Base-by-base conservation (phyloP, 2,888 invertebrate genomes). In the Troides oblongomaculatus region DNA sequence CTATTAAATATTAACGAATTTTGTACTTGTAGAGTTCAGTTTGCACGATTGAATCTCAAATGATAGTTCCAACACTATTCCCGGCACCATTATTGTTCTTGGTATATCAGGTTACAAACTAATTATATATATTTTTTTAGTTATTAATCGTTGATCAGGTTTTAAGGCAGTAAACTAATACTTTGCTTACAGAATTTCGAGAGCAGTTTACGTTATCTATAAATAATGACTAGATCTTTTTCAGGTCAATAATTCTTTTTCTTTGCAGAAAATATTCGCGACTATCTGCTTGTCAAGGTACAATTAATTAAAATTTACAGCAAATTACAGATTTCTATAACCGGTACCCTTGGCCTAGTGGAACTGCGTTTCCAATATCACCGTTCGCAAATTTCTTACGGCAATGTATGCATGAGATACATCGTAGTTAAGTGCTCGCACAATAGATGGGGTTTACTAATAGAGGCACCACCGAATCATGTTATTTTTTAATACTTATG, bases 401-500 rank as follows among this genome's bases (percentile, higher is more conserved):
- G 66, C 60, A 66, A 53, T 53, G 46, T 60, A 66, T 66, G 60
- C 66, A 65, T 65, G 65, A 65, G 39, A 60, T 60, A 65, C 58
- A 46, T 59, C 53, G 53, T 23, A 58, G 57, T 58, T 58, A 25
- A 50, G 36, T 60, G 66, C 50, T 60, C 50, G 66, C 66, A 60
- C 66, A 36, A 25, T 60, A 60, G 66, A 21, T 59, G 66, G 66
- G 60, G 59, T 66, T 66, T 43, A 39, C 59, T 66, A 60, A 66
- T 60, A 66, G 66, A 50, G 25, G 66, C 66, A 60, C 66, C 46
- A 60, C 39, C 30, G 39, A 61, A 58, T 21, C 23, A 58, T 58
- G 12, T 58, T 25, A 23, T 23, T 57, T 17, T 14, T 53, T 53
- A 6, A 53, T 18, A 18, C 18, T 18, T 53, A 7, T 6, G n/a